Percentiles rank a stretch among this genome's conserved stretches.
Evolutionary conservation across 2,888 invertebrate genomes (phyloP).

Genomic region (Abrostola triplasia): DNA sequence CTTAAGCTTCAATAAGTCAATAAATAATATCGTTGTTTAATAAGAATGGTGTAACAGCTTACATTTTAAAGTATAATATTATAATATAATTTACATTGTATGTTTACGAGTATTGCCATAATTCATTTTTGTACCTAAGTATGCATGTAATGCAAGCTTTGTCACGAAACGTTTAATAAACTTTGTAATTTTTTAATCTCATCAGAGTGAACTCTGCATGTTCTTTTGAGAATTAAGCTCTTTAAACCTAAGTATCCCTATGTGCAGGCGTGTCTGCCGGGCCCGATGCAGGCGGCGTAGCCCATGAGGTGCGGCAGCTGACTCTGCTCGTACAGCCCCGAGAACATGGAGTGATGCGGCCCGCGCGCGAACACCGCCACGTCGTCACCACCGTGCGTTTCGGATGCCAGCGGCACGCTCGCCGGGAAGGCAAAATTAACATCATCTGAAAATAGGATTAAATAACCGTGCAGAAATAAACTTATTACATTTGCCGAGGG

Average conservation of each 20-base stretch:
- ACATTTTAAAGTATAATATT: too few relatives aligned
- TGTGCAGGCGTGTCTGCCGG: constrained; percentile 78
- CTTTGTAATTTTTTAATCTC: too few relatives aligned
- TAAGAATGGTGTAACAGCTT: too few relatives aligned
- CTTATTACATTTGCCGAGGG: too few relatives aligned
- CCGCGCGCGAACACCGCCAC: constrained; percentile 92
- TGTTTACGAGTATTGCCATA: background rate
- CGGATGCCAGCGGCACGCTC: constrained; percentile 87
- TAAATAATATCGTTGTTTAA: too few relatives aligned
- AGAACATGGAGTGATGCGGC: constrained; percentile 92
- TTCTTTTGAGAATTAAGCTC: too few relatives aligned
- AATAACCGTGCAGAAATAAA: background rate
- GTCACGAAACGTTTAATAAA: too few relatives aligned
- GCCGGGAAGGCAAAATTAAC: constrained; percentile 70
- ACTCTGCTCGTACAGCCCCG: constrained; percentile 93
- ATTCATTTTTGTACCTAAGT: background rate
- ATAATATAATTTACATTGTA: background rate
- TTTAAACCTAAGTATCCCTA: constrained; percentile 6
- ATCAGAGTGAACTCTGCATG: too few relatives aligned
- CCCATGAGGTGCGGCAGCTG: constrained; percentile 92
- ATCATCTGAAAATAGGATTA: constrained; percentile 51
- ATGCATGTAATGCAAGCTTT: background rate
- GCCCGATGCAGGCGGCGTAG: constrained; percentile 91
- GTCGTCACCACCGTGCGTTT: constrained; percentile 94
- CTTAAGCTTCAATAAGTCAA: too few relatives aligned